Base-by-base conservation (phyloP, 2,113 vertebrate genomes). In the Salvelinus alpinus region DNA sequence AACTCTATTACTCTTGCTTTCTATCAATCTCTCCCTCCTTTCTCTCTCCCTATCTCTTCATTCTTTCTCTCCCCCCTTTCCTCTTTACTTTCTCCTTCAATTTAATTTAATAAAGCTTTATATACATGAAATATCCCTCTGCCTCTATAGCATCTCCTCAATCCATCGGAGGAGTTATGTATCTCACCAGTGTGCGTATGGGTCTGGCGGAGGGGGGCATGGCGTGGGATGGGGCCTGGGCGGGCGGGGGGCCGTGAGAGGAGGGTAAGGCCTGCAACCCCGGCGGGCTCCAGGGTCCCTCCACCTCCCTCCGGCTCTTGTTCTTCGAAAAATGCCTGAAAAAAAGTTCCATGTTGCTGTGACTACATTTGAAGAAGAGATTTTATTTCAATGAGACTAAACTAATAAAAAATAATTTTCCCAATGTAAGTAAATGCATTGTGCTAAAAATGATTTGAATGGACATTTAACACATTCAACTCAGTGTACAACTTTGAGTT, bases 241-340 rank as follows among this genome's bases (percentile, higher is more conserved):
- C 71, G 66, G 71, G 85, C 72, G 85, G 74, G 34, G 74, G 91
- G 38, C 78, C 93, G 2, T 93, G 91, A 73, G 94, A 84, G 12
- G 90, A 74, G 13, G 92, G 88, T 62, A 91, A 64, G 14, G 89
- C 85, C 84, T 94, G 95, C 60, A 93, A 92, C 60, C 94, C 95
- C 0, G 94, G 87, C 57, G 94, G 87, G 60, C 91, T 93, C 91
- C 92, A 89, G 44, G 92, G 87, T 78, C 85, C 80, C 85, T 91
- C 94, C 69, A 86, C 82, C 62, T 87, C 93, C 85, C 88, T 90
- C 3, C 80, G 88, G 77, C 85, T 93, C 91, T 90, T 95, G 88
- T 88, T 94, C 73, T 96, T 95, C 29, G 94, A 94, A 72, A 96
- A 92, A 74, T 96, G 95, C 96, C 96, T 97, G 88, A 2, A 78